Evolutionary conservation across 2,113 vertebrate species (phyloP), one percentile per base, ranked within the genome.

Genomic region (Cephalophus harveyi): DNA sequence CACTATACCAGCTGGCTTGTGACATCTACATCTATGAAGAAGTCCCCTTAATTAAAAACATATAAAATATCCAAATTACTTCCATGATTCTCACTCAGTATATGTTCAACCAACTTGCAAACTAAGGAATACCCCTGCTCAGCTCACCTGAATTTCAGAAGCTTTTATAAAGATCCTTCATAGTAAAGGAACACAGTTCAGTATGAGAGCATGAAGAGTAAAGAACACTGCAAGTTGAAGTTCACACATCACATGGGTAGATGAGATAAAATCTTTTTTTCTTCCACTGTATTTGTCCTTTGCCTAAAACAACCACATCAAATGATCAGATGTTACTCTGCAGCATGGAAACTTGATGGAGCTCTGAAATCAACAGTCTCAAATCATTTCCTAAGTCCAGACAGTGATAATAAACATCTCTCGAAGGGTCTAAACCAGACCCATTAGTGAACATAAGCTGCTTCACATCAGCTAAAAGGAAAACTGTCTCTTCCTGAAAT

Each of bases 31-130:
- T 93, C 57, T 95, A 88, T 23, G 54, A 97, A 81, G 60, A 97
- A 95, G 94, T 98, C 94, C 87, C 94, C 94, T 97, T 98, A 97
- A 98, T 98, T 97, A 97, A 98, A 98, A 98, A 97, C 94, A 97
- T 2, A 95, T 59, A 97, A 97, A 97, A 97, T 64, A 91, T 89
- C 98, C 97, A 97, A 97, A 98, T 98, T 97, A 98, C 97, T 95
- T 98, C 86, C 96, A 96, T 96, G 94, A 93, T 78, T 98, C 85
- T 67, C 81, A 96, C 96, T 92, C 87, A 55, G 3, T 96, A 98
- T 95, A 95, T 98, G 94, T 89, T 98, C 95, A 98, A 98, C 92
- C 76, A 95, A 98, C 97, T 97, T 94, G 82, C 55, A 98, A 98
- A 97, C 96, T 92, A 97, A 98, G 83, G 92, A 5, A 95, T 95